A percentile compares a stretch with the other conserved stretches of the same genome.
These are phyloP conservation scores for Cremastobaeus sp. DNA, from an alignment of 2,888 invertebrate genomes.

Conservation along the genomic window DNA sequence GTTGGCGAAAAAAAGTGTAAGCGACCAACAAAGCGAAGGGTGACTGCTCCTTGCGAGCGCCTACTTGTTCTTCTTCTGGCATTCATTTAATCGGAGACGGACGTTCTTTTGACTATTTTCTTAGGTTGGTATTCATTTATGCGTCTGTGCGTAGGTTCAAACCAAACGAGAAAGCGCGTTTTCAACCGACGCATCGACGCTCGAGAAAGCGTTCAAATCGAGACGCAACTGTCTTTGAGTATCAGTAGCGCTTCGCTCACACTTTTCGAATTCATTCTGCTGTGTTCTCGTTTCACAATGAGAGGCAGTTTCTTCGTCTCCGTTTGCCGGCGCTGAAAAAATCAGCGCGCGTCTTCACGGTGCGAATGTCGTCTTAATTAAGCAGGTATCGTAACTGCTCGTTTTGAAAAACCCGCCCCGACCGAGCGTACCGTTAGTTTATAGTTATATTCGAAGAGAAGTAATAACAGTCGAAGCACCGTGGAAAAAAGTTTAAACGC, in stretches of 20 bases:
- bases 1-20: conserved; percentile 66
- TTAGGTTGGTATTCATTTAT: conserved; percentile 10
- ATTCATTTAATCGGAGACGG: conserved; percentile 46
- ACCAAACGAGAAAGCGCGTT: conserved; percentile 22
- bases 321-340: neutral
- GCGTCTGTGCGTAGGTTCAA: conserved; percentile 36
- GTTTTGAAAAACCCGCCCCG: conserved; percentile 19
- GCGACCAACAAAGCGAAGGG: conserved; percentile 16
- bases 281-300: too few relatives aligned
- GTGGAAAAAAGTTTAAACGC: conserved; percentile 45
- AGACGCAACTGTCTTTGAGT: neutral
- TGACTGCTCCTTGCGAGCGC: conserved; percentile 8
- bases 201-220: too few relatives aligned
- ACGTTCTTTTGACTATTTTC: neutral
- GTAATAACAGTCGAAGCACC: conserved; percentile 49
- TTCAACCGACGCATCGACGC: conserved; percentile 29
- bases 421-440: conserved; percentile 29
- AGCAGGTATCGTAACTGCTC: conserved; percentile 42
- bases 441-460: conserved; percentile 34
- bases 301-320: neutral
- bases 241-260: too few relatives aligned
- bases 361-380: conserved; percentile 36
- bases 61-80: conserved; percentile 28
- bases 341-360: neutral
- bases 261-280: too few relatives aligned